phyloP scores from a whole-genome alignment of 2,888 invertebrate genomes.

The Aethes cnicana region DNA sequence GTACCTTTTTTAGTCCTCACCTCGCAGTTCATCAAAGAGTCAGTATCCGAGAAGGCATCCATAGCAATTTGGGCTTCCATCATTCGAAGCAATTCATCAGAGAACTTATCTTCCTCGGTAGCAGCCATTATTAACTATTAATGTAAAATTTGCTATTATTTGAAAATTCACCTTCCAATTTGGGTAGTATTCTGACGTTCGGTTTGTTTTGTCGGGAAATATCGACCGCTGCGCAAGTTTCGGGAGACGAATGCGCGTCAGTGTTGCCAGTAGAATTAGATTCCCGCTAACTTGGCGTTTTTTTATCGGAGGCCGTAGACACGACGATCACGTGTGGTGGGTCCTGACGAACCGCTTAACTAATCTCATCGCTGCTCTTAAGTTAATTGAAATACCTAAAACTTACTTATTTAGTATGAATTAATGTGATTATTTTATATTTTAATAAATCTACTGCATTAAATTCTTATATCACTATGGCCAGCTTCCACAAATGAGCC shows the following conservation, averaged over 20 bases:
- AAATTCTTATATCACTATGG: too few relatives aligned
- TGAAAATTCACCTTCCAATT: background rate
- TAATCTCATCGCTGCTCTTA: too few relatives aligned
- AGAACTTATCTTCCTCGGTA: conserved; percentile 21
- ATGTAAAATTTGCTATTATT: background rate
- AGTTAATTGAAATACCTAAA: too few relatives aligned
- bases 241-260: conserved; percentile 8
- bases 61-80: conserved; percentile 25
- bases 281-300: background rate
- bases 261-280: conserved; percentile 6
- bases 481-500: too few relatives aligned
- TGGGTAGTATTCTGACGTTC: conserved; percentile 12
- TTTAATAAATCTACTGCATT: too few relatives aligned
- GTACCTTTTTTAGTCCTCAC: background rate
- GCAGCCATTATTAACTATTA: conserved; percentile 8
- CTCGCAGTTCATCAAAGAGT: conserved; percentile 20
- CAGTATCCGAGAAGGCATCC: conserved; percentile 16
- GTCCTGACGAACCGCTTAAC: too few relatives aligned
- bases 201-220: conserved; percentile 17
- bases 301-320: too few relatives aligned
- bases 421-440: too few relatives aligned
- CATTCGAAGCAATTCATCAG: conserved; percentile 22
- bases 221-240: conserved; percentile 8
- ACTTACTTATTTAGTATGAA: too few relatives aligned
- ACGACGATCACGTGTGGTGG: too few relatives aligned